A percentile compares a stretch with the other conserved stretches of the same genome.
These are phyloP conservation scores for Leptogaster cylindrica DNA, from an alignment of 2,888 invertebrate genomes.

Conservation along the genomic window DNA sequence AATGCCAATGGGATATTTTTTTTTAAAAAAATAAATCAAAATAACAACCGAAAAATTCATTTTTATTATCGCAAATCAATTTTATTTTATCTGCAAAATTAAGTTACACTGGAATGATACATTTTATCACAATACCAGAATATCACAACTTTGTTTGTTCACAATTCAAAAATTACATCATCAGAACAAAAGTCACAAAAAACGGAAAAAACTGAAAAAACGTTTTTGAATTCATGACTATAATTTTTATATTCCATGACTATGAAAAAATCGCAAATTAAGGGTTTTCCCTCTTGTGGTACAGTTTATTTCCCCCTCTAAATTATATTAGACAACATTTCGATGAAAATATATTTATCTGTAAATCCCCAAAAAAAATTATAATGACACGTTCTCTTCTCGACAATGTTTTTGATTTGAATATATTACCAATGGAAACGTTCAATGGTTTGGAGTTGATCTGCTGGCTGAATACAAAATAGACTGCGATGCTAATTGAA, in stretches of 20 bases:
- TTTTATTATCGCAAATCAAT: too few species aligned
- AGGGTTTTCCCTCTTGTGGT: conserved; percentile 20
- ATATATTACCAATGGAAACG: conserved; percentile 32
- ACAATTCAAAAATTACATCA: too few species aligned
- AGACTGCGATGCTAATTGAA: conserved; percentile 36
- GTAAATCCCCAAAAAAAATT: conserved; percentile 33
- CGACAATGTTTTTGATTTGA: conserved; percentile 38
- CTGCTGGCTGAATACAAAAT: conserved; percentile 22
- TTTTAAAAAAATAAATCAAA: too few species aligned
- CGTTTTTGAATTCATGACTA: conserved; percentile 24
- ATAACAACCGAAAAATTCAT: too few species aligned
- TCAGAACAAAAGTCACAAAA: too few species aligned
- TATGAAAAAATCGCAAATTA: conserved; percentile 32
- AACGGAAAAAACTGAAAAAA: too few species aligned
- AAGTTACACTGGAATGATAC: too few species aligned
- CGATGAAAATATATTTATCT: conserved; percentile 37
- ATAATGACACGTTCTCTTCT: conserved; percentile 39
- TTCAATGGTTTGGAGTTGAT: conserved; percentile 18
- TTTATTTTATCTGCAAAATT: too few species aligned
- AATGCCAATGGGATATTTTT: too few species aligned
- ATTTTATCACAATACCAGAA: too few species aligned
- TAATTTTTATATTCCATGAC: conserved; percentile 18
- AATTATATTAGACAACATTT: conserved; percentile 38
- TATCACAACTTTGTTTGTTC: too few species aligned
- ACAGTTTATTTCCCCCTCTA: conserved; percentile 32